phyloP scores from a whole-genome alignment of 1,140 invertebrate species.

The Planococcus citri region DNA sequence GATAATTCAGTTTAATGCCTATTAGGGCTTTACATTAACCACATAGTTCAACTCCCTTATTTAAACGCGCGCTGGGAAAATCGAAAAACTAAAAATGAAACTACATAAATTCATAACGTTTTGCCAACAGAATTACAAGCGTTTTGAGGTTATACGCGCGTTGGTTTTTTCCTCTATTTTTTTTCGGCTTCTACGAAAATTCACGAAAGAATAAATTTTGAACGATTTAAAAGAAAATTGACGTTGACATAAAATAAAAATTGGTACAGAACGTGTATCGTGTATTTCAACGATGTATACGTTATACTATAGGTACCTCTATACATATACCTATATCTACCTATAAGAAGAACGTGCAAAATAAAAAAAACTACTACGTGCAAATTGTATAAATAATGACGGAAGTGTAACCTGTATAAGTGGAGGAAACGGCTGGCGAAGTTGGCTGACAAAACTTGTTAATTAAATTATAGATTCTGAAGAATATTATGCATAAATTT shows the following conservation, averaged over 20 bases:
- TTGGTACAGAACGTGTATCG: neutral
- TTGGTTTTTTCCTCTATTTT: neutral
- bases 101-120: neutral
- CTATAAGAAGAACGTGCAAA: neutral
- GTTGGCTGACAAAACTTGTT: neutral
- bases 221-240: constrained; percentile 4
- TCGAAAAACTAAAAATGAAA: neutral
- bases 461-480: neutral
- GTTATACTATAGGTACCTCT: no score
- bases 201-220: neutral
- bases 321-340: no score
- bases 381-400: neutral
- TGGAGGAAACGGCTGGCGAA: neutral
- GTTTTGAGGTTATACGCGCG: neutral
- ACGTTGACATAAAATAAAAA: neutral
- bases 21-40: constrained; percentile 2
- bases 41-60: neutral
- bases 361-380: neutral
- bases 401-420: neutral
- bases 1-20: constrained; percentile 7
- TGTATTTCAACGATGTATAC: neutral
- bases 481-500: neutral
- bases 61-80: no score
- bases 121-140: neutral
- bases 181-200: no score